Conservation (phyloP, 2,888 invertebrate genomes). For the Teleiodes luculella region DNA sequence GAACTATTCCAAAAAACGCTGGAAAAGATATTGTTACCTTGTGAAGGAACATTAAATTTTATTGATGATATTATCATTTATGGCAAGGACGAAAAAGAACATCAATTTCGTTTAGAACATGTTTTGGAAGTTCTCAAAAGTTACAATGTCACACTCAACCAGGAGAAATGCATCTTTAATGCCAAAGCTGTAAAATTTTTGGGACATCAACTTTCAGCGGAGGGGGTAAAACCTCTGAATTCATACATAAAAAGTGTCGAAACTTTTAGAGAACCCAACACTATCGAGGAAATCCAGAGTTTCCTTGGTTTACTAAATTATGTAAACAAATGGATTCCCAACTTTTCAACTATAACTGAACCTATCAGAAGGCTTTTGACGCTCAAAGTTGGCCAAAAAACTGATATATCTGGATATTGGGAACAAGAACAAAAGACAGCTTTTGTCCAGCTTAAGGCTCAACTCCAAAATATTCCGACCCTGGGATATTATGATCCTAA, state of each 20-base stretch:
- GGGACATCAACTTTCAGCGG: slow-evolving; percentile 21
- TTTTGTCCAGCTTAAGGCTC: no score
- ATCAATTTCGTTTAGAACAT: not conserved
- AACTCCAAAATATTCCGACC: no score
- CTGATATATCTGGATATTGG: no score
- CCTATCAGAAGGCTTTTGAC: not conserved
- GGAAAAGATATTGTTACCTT: slow-evolving; percentile 33
- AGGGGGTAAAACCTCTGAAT: slow-evolving; percentile 24
- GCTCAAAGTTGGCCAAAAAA: not conserved
- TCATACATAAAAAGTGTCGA: slow-evolving; percentile 22
- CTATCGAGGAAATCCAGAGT: slow-evolving; percentile 27
- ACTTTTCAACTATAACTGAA: not conserved
- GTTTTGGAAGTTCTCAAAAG: slow-evolving; percentile 16
- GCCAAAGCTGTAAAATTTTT: slow-evolving; percentile 17
- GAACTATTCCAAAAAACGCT: slow-evolving; percentile 34
- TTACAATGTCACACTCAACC: slow-evolving; percentile 16
- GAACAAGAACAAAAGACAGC: no score
- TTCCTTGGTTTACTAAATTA: slow-evolving; percentile 19
- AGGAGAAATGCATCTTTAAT: slow-evolving; percentile 16
- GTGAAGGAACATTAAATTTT: slow-evolving; percentile 38
- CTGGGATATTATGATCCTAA: no score
- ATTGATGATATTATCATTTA: slow-evolving; percentile 48
- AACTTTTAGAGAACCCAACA: slow-evolving; percentile 22
- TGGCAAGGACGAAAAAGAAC: slow-evolving; percentile 13
- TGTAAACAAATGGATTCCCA: slow-evolving; percentile 3